phyloP scores from a whole-genome alignment of 2,797 vertebrate genomes.

The Rousettus madagascariensis region DNA sequence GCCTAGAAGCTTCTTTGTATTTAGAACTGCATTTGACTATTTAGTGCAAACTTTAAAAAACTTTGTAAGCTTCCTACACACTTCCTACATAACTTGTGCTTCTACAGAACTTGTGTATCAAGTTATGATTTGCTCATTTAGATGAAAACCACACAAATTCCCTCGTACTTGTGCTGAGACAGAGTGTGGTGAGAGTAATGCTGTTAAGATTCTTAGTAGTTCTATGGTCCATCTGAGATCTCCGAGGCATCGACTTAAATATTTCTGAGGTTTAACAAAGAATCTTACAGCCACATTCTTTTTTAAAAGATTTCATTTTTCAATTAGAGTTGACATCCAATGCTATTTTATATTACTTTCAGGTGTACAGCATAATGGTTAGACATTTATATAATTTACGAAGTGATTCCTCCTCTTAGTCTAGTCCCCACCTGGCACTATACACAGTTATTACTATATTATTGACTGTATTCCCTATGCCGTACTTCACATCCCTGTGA shows the following conservation, averaged over 20 bases:
- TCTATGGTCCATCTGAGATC: not conserved
- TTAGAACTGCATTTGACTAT: not conserved
- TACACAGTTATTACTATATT: no score
- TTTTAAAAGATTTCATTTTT: no score
- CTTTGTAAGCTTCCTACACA: not conserved
- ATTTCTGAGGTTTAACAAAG: not conserved
- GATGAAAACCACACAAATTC: not conserved
- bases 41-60: not conserved
- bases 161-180: not conserved
- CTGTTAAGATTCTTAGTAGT: not conserved
- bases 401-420: no score
- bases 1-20: not conserved
- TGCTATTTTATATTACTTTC: no score
- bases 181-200: not conserved
- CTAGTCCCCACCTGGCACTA: no score
- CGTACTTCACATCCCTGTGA: no score
- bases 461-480: no score
- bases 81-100: not conserved
- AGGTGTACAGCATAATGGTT: no score
- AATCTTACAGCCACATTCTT: not conserved
- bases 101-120: not conserved
- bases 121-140: not conserved
- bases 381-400: no score
- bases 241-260: not conserved
- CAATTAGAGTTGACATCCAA: no score